Conservation (phyloP, 2,113 vertebrate species). For the Hypanus sabinus region DNA sequence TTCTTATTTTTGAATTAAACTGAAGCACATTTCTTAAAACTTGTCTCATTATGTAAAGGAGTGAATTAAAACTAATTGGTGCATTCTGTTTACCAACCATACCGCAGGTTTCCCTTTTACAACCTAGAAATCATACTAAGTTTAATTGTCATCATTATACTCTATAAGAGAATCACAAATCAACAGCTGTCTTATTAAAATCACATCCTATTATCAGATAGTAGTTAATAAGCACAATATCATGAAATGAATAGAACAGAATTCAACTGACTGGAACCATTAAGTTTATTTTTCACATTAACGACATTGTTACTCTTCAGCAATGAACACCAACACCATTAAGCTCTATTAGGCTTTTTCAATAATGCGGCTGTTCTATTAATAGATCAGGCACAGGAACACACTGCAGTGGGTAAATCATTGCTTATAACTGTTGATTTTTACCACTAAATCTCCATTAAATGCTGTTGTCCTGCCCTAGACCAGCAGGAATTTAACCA, state of each 20-base stretch:
- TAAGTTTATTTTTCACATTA: neutral
- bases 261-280: neutral
- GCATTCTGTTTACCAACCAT: neutral
- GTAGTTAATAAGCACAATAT: neutral
- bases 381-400: neutral
- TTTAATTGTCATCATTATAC: neutral
- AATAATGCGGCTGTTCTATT: neutral
- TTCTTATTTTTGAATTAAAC: conserved; percentile 21
- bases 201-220: neutral
- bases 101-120: neutral
- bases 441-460: neutral
- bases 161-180: neutral
- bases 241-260: conserved; percentile 6
- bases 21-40: neutral
- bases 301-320: conserved; percentile 10
- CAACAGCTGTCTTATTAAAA: conserved; percentile 14
- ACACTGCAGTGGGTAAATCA: neutral
- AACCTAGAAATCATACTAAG: neutral
- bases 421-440: neutral
- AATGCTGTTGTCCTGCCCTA: neutral
- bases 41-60: neutral
- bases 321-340: conserved; percentile 5
- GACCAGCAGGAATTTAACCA: neutral
- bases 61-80: neutral
- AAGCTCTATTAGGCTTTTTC: neutral